Evolutionary conservation across 1,140 invertebrate genomes (phyloP), one percentile per base, ranked within the genome.

Genomic region (Diuraphis noxia): DNA sequence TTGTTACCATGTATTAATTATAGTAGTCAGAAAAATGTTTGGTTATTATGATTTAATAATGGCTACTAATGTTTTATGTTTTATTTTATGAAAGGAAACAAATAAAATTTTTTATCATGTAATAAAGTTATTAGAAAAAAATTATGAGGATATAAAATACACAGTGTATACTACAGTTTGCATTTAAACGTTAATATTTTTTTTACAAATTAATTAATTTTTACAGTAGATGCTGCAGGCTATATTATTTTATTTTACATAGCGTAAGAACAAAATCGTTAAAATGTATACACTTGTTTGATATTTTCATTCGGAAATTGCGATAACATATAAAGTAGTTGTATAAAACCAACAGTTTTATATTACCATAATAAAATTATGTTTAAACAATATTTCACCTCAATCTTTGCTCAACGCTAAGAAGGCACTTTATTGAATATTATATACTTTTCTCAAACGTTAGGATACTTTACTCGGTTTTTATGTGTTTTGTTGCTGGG

Each of bases 301-400:
- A 30, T 85, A 38, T 46, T 85, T 84, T 43, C 34, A 85, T 85
- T 43, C 82, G 17, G 30, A 85, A 85, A 85, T 85, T 85, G 41
- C 17, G 5, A 85, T 43, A 85, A 85, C 30, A 85, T 85, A n/a
- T 72, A n/a, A n/a, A 72, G 56, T 72, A 85, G 23, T 49, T 52
- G 21, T 86, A 86, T 86, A 25, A 86, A 34, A 25, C 85, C 21
- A 49, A 86, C 34, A 36, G 34, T 86, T 86, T 86, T 86, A 86
- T 86, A 86, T 86, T 86, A 52, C 46, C 46, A 38, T 86, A 52
- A 86, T 86, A 86, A 86, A 86, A 52, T 52, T 86, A 52, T 36
- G n/a, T 86, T 36, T 21, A 86, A 52, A 86, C 34, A 46, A 52
- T 86, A 52, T 86, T 52, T 86, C 23, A 36, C 17, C 34, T 38